Evolutionary conservation across 37 sponge, comb jelly and placozoan species (phyloP).

Genomic region (Cladorhizidae sp.): DNA sequence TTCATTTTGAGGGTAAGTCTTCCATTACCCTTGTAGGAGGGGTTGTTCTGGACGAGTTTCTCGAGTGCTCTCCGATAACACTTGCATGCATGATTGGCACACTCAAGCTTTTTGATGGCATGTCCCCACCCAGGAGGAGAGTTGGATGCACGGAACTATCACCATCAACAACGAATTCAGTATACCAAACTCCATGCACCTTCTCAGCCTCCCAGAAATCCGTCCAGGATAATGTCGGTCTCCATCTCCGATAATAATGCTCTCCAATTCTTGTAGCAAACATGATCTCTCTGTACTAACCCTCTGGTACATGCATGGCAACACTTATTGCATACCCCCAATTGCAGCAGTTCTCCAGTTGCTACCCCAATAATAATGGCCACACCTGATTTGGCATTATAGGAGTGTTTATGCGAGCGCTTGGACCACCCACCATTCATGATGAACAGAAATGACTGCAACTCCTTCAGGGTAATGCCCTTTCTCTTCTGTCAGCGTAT

Average conservation of each 20-base stretch:
- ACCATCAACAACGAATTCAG: constrained; percentile 20
- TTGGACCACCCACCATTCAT: constrained; percentile 69
- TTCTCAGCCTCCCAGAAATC: constrained; percentile 29
- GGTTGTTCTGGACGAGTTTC: constrained; percentile 43
- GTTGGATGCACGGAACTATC: neutral
- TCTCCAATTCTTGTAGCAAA: constrained; percentile 36
- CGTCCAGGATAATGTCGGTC: constrained; percentile 54
- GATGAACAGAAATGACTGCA: too few species aligned
- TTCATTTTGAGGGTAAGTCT: neutral
- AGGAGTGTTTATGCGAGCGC: constrained; percentile 28
- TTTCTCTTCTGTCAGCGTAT: neutral
- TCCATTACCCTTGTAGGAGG: constrained; percentile 16
- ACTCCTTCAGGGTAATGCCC: constrained; percentile 6
- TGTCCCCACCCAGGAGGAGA: constrained; percentile 8
- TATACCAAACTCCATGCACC: constrained; percentile 51
- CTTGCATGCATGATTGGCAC: constrained; percentile 63
- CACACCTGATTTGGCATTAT: constrained; percentile 59
- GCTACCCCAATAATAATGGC: constrained; percentile 54
- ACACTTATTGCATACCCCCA: constrained; percentile 65
- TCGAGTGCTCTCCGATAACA: constrained; percentile 43
- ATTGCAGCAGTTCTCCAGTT: constrained; percentile 35
- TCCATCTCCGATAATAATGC: constrained; percentile 53
- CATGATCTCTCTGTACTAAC: neutral
- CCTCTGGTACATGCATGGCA: constrained; percentile 39
- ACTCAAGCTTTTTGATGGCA: constrained; percentile 46